Conservation (phyloP, 2,113 vertebrate genomes). For the Epinephelus lanceolatus region DNA sequence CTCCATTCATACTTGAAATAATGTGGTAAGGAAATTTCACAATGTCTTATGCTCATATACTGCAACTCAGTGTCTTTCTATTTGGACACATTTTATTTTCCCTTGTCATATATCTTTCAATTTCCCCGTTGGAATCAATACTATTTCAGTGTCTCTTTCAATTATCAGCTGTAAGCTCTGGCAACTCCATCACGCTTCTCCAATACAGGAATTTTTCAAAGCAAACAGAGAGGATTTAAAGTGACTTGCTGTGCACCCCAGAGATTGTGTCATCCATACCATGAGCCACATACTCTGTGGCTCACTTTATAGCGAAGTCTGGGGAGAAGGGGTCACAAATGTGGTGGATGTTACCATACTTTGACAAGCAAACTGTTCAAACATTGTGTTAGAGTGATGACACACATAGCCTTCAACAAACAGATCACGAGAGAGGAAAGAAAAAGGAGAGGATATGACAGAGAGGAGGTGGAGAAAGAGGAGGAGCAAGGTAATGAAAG, state of each 20-base stretch:
- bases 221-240: slow-evolving; percentile 10
- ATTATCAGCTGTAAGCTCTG: neutral
- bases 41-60: neutral
- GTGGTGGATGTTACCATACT: neutral
- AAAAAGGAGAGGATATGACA: neutral
- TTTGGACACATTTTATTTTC: neutral
- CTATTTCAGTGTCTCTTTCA: neutral
- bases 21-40: neutral
- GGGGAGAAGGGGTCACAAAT: neutral
- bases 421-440: neutral
- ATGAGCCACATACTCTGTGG: neutral
- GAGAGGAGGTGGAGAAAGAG: neutral
- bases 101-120: neutral
- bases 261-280: neutral
- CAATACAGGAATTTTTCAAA: neutral
- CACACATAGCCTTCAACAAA: neutral
- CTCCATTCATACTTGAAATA: neutral
- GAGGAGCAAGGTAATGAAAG: neutral
- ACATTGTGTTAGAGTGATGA: neutral
- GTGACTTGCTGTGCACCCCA: neutral
- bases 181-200: neutral
- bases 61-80: neutral
- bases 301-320: neutral
- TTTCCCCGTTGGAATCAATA: neutral
- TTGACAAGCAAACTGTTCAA: neutral